These are phyloP conservation scores for Limosa lapponica DNA, from an alignment of 2,797 vertebrate genomes.

Conservation along the genomic window DNA sequence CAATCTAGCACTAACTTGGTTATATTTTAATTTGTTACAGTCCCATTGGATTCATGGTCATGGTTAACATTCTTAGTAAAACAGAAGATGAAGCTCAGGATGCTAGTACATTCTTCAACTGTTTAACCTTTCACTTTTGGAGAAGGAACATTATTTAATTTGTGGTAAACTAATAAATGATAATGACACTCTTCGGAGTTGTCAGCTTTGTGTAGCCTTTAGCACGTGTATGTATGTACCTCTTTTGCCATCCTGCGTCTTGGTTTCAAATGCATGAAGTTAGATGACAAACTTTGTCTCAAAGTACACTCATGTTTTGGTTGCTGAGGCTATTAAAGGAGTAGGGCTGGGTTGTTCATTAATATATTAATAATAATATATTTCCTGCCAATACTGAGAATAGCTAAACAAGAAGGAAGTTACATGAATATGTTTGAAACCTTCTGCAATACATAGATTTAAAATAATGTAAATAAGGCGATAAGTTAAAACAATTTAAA, in stretches of 20 bases:
- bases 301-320: not conserved
- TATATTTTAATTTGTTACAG: not conserved
- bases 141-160: not conserved
- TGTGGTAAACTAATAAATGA: not conserved
- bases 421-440: not conserved
- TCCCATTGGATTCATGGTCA: not conserved
- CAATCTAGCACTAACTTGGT: accelerated
- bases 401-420: not conserved
- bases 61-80: not conserved
- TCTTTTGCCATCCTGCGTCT: not conserved
- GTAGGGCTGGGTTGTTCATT: not conserved
- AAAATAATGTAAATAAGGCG: not conserved
- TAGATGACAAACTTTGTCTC: not conserved
- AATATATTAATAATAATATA: not conserved
- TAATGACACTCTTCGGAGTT: not conserved
- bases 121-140: not conserved
- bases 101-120: not conserved
- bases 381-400: not conserved
- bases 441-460: not conserved
- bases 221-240: accelerated
- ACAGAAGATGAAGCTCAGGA: not conserved
- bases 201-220: not conserved
- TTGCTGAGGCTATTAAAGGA: not conserved
- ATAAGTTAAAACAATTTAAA: not conserved
- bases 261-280: not conserved